Conservation (phyloP, 2,888 invertebrate genomes). For the Spodoptera picta region DNA sequence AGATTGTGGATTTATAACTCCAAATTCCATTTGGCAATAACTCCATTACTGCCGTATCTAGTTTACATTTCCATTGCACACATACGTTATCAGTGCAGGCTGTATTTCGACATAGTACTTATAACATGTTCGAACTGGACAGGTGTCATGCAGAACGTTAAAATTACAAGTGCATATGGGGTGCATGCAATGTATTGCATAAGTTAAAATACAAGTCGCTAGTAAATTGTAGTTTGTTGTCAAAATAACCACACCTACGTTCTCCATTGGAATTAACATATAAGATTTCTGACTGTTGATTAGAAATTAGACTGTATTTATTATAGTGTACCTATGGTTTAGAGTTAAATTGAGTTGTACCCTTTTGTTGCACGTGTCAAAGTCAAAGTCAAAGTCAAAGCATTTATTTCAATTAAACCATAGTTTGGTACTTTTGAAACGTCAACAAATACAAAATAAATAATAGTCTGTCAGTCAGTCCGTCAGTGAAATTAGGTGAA, state of each 20-base stretch:
- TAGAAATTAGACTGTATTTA: slow-evolving; percentile 26
- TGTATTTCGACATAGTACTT: slow-evolving; percentile 41
- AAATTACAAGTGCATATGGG: slow-evolving; percentile 43
- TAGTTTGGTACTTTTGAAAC: too few species aligned
- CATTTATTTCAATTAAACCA: too few species aligned
- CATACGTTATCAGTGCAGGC: background rate
- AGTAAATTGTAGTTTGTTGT: slow-evolving; percentile 23
- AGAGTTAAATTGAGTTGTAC: slow-evolving; percentile 28
- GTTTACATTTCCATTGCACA: slow-evolving; percentile 13
- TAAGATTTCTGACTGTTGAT: slow-evolving; percentile 19
- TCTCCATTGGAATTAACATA: slow-evolving; percentile 32
- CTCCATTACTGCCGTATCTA: slow-evolving; percentile 6
- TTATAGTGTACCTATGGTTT: slow-evolving; percentile 10
- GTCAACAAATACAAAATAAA: too few species aligned
- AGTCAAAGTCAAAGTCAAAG: too few species aligned
- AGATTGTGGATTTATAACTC: too few species aligned
- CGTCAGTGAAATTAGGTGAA: too few species aligned
- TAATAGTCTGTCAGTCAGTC: too few species aligned
- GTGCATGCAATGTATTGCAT: slow-evolving; percentile 41
- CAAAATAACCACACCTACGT: slow-evolving; percentile 26
- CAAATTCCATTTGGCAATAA: slow-evolving; percentile 2
- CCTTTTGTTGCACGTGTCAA: too few species aligned
- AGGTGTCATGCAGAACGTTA: slow-evolving; percentile 44
- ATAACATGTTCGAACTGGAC: slow-evolving; percentile 36
- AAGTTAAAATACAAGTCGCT: slow-evolving; percentile 9